Conservation (phyloP, 2,888 invertebrate genomes). For the Yponomeuta plumbellus region DNA sequence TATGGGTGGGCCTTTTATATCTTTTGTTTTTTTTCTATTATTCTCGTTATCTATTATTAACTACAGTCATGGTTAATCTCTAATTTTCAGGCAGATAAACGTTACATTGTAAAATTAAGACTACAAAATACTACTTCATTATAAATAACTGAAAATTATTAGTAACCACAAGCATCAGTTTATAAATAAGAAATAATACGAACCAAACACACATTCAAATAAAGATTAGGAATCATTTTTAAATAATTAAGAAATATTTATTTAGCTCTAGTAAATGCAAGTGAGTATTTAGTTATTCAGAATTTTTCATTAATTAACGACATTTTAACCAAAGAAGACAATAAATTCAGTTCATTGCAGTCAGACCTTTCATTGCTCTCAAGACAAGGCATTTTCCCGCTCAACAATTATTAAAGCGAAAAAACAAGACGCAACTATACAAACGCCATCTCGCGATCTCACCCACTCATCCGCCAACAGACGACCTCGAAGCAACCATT, state of each 20-base stretch:
- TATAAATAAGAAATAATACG: slow-evolving; percentile 12
- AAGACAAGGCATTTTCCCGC: no score
- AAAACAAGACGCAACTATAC: neutral
- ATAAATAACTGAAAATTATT: neutral
- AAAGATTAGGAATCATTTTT: neutral
- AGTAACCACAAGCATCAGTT: slow-evolving; percentile 7
- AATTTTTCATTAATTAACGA: slow-evolving; percentile 50
- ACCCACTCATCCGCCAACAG: neutral
- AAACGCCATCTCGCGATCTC: neutral
- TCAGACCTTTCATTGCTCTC: neutral
- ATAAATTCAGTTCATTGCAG: neutral
- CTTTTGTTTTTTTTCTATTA: slow-evolving; percentile 24
- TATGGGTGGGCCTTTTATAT: slow-evolving; percentile 36
- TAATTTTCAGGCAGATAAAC: slow-evolving; percentile 49
- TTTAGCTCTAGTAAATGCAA: slow-evolving; percentile 40
- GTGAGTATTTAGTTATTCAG: slow-evolving; percentile 43
- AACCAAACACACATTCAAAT: neutral
- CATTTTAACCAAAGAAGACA: slow-evolving; percentile 32
- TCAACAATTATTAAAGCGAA: no score
- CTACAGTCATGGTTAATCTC: slow-evolving; percentile 46
- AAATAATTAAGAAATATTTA: slow-evolving; percentile 1
- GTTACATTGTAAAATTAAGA: neutral
- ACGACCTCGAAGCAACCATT: neutral
- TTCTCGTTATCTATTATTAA: slow-evolving; percentile 20
- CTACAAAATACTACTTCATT: slow-evolving; percentile 7